Evolutionary conservation across 2,113 vertebrate genomes (phyloP).

Genomic region (Anser cygnoides): DNA sequence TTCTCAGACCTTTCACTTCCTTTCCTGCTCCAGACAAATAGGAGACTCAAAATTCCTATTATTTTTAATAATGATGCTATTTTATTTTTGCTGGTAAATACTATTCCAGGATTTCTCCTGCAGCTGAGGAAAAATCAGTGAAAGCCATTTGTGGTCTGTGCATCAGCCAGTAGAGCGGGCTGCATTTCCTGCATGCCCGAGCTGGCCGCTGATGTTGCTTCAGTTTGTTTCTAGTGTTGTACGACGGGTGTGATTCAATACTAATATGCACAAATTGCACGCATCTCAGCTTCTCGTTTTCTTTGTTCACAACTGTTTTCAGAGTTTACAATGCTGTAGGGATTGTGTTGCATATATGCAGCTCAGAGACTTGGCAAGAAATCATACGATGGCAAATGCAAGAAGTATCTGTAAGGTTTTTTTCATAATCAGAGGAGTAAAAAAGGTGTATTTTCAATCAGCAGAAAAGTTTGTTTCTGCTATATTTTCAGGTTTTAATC

Average conservation of each 20-base stretch:
- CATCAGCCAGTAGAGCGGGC: conserved; percentile 66
- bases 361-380: neutral
- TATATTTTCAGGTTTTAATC: neutral
- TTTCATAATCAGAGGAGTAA: neutral
- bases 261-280: neutral
- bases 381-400: rapidly evolving
- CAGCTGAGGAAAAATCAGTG: neutral
- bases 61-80: neutral
- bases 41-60: neutral
- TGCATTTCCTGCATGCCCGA: neutral
- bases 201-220: neutral
- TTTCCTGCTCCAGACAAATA: neutral
- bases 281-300: neutral
- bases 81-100: neutral
- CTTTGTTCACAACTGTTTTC: neutral
- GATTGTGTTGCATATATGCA: rapidly evolving
- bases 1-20: neutral
- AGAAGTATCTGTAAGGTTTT: neutral
- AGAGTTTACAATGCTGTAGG: neutral
- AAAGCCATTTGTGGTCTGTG: neutral
- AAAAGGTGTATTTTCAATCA: neutral
- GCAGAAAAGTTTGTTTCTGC: neutral
- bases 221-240: neutral
- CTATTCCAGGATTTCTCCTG: neutral
- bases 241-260: neutral